These are phyloP conservation scores for Caenorhabditis sp. DNA, from an alignment of 2,888 invertebrate species.

Conservation along the genomic window DNA sequence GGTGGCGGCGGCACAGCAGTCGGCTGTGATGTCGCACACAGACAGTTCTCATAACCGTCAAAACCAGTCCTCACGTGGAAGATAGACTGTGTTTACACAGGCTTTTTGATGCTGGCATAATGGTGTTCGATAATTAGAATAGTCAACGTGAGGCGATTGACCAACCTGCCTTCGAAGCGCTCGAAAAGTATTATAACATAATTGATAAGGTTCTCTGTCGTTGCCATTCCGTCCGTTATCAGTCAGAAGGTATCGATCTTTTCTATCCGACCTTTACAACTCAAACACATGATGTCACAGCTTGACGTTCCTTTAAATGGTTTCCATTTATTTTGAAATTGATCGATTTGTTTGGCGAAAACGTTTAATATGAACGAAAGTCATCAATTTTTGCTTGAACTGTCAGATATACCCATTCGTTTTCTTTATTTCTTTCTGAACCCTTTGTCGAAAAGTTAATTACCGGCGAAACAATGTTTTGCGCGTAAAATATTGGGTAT, in stretches of 20 bases:
- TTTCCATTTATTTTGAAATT: not conserved
- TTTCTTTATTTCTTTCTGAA: no score
- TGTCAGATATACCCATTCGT: conserved; percentile 5
- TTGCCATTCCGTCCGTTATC: conserved; percentile 14
- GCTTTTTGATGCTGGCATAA: conserved; percentile 11
- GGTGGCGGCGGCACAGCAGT: conserved; percentile 3
- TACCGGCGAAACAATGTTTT: no score
- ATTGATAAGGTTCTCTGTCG: conserved; percentile 5
- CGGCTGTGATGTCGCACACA: conserved; percentile 37
- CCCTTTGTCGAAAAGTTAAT: no score
- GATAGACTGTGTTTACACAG: conserved; percentile 32
- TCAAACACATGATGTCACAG: no score
- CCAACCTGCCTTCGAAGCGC: not conserved
- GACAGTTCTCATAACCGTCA: conserved; percentile 42
- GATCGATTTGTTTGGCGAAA: not conserved
- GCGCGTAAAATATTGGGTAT: no score
- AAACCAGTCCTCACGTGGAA: conserved; percentile 49
- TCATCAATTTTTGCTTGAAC: not conserved
- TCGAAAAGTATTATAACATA: not conserved
- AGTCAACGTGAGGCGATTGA: not conserved
- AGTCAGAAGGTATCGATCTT: conserved; percentile 9
- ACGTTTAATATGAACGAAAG: not conserved
- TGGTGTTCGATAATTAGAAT: conserved; percentile 34
- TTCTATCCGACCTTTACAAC: not conserved
- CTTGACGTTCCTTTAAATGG: no score